phyloP scores from a whole-genome alignment of 2,797 vertebrate genomes.

The Sebastes steindachneri region DNA sequence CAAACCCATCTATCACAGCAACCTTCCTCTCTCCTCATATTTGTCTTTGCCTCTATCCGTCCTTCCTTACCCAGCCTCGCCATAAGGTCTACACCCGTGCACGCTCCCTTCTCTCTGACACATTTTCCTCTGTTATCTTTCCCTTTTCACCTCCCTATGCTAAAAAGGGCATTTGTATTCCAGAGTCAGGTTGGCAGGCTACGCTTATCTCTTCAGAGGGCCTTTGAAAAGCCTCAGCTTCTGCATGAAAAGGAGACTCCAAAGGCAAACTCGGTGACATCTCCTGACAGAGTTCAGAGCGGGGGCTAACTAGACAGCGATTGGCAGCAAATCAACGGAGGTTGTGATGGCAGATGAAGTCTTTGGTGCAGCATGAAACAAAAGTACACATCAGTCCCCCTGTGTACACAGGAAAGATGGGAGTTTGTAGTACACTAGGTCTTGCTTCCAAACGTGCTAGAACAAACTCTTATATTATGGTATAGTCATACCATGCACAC shows the following conservation, averaged over 20 bases:
- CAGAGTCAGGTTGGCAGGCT: slow-evolving; percentile 40
- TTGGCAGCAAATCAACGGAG: slow-evolving; percentile 21
- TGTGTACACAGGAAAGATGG: background rate
- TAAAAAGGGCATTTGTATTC: slow-evolving; percentile 77
- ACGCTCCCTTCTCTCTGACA: slow-evolving; percentile 32
- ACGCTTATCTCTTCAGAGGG: slow-evolving; percentile 67
- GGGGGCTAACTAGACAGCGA: slow-evolving; percentile 32
- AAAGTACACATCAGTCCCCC: background rate
- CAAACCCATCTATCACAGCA: slow-evolving; percentile 7
- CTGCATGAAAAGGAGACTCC: slow-evolving; percentile 55
- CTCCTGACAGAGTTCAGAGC: slow-evolving; percentile 54
- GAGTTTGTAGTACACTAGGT: background rate
- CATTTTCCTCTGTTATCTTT: slow-evolving; percentile 58
- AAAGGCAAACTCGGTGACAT: slow-evolving; percentile 62
- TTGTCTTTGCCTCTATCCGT: background rate
- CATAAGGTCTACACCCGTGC: slow-evolving; percentile 26
- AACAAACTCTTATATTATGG: background rate
- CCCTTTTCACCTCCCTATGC: slow-evolving; percentile 60
- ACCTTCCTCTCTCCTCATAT: background rate
- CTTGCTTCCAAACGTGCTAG: background rate
- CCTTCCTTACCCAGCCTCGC: background rate
- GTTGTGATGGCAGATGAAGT: slow-evolving; percentile 20
- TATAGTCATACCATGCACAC: background rate
- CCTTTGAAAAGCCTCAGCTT: slow-evolving; percentile 64
- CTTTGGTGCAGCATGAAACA: slow-evolving; percentile 22